Base-by-base conservation (phyloP, 1,140 invertebrate species). In the Gerris buenoi region DNA sequence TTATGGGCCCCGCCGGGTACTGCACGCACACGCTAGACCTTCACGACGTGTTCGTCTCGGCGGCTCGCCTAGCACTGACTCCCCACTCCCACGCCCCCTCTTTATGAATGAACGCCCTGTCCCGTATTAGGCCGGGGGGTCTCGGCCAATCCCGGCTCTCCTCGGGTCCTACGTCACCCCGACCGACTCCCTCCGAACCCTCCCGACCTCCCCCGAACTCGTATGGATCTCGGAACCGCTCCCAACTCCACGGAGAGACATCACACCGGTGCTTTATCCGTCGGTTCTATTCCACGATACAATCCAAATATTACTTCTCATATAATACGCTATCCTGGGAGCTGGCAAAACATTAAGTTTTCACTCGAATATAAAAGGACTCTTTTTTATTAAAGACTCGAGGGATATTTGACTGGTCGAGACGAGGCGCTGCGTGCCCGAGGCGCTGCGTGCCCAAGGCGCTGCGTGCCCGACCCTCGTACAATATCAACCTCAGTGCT, bases 61-160 rank as follows among this genome's bases (percentile, higher is more conserved):
- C 57, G 18, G 69, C 67, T 64, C 33, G 65, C 67, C n/a, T 46
- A 64, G 46, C 67, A 57, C 14, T 67, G 46, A 64, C 66, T 58
- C 29, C 15, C 66, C 27, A 68, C 68, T 60, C 68, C 59, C 71
- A 67, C 70, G 65, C 56, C 65, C 65, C 27, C 65, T 33, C 62
- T 62, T 83, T 83, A 84, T 85, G 82, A 85, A 85, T 85, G 83
- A 81, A 84, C 74, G 77, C 76, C 77, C 78, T 80, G 79, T 80
- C 78, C 80, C 80, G 80, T 81, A 81, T 81, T 81, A 80, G 79
- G 79, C 58, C 58, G 23, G 58, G 3, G 15, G 10, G 10, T 60
- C 22, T 22, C 58, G 5, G 23, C 58, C 58, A 60, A 60, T 60
- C 15, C 3, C 23, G 5, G 58, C 5, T 5, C 58, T 15, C 5